Percentiles rank a stretch among this genome's conserved stretches.
Conservation (phyloP, 2,797 vertebrate genomes). For the Myotis findleyi region DNA sequence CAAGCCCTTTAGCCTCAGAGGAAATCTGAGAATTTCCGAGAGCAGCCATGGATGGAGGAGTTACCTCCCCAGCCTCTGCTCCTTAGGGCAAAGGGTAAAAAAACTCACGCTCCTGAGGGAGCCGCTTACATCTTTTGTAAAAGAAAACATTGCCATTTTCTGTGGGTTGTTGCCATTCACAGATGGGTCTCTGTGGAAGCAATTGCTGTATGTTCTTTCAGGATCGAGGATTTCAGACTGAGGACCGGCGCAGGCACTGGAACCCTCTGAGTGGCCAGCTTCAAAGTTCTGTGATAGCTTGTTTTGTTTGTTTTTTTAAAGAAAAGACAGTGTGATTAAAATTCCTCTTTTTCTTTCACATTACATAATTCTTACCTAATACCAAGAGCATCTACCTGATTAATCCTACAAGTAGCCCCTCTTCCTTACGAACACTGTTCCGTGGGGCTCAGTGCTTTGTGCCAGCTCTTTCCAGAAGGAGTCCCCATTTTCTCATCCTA, state of each 20-base stretch:
- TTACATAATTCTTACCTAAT: constrained; percentile 35
- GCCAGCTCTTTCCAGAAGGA: constrained; percentile 31
- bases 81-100: constrained; percentile 77
- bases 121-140: constrained; percentile 63
- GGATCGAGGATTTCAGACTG: background rate
- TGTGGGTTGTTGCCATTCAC: constrained; percentile 28
- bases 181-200: constrained; percentile 43
- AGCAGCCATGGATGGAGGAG: background rate
- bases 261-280: constrained; percentile 21
- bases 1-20: constrained; percentile 48
- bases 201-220: constrained; percentile 44
- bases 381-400: constrained; percentile 1
- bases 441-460: background rate
- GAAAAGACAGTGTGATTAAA: constrained; percentile 19
- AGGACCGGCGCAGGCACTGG: constrained; percentile 5
- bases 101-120: constrained; percentile 60
- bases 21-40: constrained; percentile 70
- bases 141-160: constrained; percentile 65
- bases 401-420: constrained; percentile 4
- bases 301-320: constrained; percentile 52
- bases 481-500: background rate
- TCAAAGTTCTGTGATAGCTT: constrained; percentile 19
- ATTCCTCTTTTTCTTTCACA: constrained; percentile 1
- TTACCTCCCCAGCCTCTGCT: constrained; percentile 52
- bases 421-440: background rate